Base-by-base conservation (phyloP, 2,888 invertebrate genomes). In the Dicranocentrus wangi region DNA sequence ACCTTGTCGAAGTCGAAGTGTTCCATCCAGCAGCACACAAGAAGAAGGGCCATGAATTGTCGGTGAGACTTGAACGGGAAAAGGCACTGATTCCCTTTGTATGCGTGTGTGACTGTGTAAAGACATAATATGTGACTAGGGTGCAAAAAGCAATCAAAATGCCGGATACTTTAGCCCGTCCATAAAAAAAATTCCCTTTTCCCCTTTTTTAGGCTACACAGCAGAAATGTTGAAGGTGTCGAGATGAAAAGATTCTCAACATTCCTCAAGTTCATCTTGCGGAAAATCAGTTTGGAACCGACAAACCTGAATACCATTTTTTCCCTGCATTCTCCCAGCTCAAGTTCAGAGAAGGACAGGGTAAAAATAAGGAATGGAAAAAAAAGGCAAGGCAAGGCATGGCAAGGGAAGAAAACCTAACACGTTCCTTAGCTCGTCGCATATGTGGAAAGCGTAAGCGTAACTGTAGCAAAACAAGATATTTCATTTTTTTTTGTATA, bases 161-260 rank as follows among this genome's bases (percentile, higher is more conserved):
- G 55, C 70, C 76, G 51, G 68, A 68, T 68, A 77, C 76, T 77
- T 65, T 65, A 27, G 28, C n/a, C 27, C 32, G 5, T 10, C 15
- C 17, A 10, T 10, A 23, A 17, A 65, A 17, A 25, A 65, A 19
- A 19, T 43, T 66, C n/a, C 42, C 17, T 17, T 72, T 19, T 58
- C 25, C 47, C 25, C 60, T 21, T 19, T 72, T 72, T 23, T 23
- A 3, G 17, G 21, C 19, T 25, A 25, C 10, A 69, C 47, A 69
- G 25, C 28, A 15, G 53, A 39, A 66, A 70, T 58, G 69, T 63
- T 71, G 82, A 82, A 83, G 82, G 84, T 83, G 84, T 84, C 69
- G 82, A 81, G 77, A 84, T 83, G 82, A 82, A 84, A 84, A 82
- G 84, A 85, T 85, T 84, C 83, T 69, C 69, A 43, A 65, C 82